Percentiles rank a stretch among this genome's conserved stretches.
Evolutionary conservation across 1,140 invertebrate genomes (phyloP).

Genomic region (Drosophila bipectinata): DNA sequence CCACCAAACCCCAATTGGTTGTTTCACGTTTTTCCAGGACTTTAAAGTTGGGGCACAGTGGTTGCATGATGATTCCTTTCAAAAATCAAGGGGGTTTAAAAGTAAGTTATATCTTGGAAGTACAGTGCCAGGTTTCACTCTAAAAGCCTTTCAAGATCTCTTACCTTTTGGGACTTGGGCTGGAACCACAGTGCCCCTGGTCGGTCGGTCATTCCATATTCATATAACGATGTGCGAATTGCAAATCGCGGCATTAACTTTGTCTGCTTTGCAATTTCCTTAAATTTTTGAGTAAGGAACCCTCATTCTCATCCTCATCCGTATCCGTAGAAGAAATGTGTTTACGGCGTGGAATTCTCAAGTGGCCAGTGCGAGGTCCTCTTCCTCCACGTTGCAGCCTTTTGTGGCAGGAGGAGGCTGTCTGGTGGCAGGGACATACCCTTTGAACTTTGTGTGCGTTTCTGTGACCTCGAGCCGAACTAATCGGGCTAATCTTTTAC

Average conservation of each 20-base stretch:
- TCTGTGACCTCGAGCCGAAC: constrained; percentile 67
- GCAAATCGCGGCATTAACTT: constrained; percentile 61
- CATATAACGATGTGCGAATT: constrained; percentile 76
- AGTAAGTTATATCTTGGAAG: no score
- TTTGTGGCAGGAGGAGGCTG: no score
- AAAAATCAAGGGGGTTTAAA: no score
- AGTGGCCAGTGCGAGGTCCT: constrained; percentile 29
- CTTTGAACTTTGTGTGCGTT: constrained; percentile 67
- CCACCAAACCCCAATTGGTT: not conserved
- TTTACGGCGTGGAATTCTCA: constrained; percentile 45
- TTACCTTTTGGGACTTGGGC: no score
- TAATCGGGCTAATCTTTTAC: constrained; percentile 83
- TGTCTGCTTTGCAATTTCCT: not conserved
- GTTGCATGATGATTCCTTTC: not conserved
- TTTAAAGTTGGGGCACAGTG: not conserved
- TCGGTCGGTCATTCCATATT: constrained; percentile 55
- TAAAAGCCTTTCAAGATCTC: no score
- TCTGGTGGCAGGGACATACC: constrained; percentile 18
- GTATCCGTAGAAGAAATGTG: not conserved
- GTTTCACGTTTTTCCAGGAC: not conserved
- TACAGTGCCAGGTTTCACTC: no score
- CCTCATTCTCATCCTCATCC: not conserved
- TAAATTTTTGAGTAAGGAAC: not conserved
- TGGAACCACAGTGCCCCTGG: not conserved
- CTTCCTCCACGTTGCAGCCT: no score